These are phyloP conservation scores for Phrynosoma blainvillii DNA, from an alignment of 2,113 vertebrate species.

Conservation along the genomic window DNA sequence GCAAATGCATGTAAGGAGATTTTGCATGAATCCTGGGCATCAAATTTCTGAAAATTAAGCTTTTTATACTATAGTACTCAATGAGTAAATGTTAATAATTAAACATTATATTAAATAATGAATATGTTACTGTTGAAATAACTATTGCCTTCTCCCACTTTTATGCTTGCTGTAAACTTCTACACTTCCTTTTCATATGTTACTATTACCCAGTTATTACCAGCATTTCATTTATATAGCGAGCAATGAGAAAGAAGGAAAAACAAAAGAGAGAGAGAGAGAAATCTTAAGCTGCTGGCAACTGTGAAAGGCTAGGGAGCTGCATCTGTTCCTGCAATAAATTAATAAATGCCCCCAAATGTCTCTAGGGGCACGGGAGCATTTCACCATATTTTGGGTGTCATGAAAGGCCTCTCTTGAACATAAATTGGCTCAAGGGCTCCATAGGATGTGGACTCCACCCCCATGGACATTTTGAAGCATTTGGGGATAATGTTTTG, in stretches of 20 bases:
- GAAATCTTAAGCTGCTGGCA: no score
- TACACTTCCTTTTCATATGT: neutral
- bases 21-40: constrained; percentile 35
- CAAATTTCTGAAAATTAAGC: constrained; percentile 46
- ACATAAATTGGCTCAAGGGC: no score
- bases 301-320: no score
- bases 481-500: no score
- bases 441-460: no score
- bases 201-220: neutral
- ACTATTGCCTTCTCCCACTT: constrained; percentile 22
- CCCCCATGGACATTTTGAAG: no score
- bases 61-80: neutral
- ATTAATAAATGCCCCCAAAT: no score
- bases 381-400: neutral
- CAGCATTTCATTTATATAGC: neutral
- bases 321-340: no score
- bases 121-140: constrained; percentile 18
- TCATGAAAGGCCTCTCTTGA: no score
- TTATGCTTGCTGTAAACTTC: neutral
- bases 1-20: neutral
- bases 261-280: no score
- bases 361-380: no score
- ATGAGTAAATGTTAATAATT: constrained; percentile 15
- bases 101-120: no score
- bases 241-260: neutral